Evolutionary conservation across 2,113 vertebrate species (phyloP).

Genomic region (Peromyscus polionotus): DNA sequence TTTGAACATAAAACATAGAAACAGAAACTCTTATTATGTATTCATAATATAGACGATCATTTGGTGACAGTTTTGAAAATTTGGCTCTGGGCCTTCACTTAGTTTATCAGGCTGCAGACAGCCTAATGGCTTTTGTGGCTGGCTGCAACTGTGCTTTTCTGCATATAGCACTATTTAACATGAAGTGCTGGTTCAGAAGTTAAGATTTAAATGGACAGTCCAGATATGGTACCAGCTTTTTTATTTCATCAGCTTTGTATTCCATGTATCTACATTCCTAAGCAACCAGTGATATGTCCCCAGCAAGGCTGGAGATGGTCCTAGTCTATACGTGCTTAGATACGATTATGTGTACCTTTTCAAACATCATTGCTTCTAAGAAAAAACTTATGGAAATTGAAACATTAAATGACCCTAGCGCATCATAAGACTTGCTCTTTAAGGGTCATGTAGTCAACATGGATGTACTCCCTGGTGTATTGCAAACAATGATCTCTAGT

Average conservation of each 20-base stretch:
- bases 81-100: conserved; percentile 1
- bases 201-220: neutral
- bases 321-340: neutral
- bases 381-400: conserved; percentile 10
- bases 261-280: neutral
- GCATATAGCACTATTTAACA: neutral
- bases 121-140: conserved; percentile 38
- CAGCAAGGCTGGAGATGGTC: neutral
- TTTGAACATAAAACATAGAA: conserved; percentile 60
- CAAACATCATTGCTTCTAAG: neutral
- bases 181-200: neutral
- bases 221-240: neutral
- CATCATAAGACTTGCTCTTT: neutral
- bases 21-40: conserved; percentile 52
- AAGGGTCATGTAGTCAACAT: neutral
- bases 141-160: neutral
- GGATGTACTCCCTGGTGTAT: neutral
- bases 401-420: neutral
- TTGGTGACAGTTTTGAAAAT: conserved; percentile 50
- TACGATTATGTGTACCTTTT: neutral
- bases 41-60: conserved; percentile 62
- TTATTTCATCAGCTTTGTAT: neutral
- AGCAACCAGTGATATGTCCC: neutral
- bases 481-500: neutral
- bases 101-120: neutral